These are phyloP conservation scores for Meandrina meandrites DNA, from an alignment of 92 coral and sea anemone species.

Conservation along the genomic window DNA sequence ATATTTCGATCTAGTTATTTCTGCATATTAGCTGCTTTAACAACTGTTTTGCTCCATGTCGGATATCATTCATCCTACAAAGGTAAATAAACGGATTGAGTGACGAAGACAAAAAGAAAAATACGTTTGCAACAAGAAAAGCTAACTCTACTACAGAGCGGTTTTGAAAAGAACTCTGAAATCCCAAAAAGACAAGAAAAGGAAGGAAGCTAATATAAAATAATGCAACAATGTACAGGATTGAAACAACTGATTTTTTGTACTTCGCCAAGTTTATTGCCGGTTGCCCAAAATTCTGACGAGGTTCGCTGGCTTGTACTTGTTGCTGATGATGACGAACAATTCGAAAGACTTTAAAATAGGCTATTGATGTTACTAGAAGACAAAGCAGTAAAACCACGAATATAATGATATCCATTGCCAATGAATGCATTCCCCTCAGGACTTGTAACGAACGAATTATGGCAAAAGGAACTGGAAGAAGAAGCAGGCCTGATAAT, in stretches of 20 bases:
- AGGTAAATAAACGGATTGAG: too few relatives aligned
- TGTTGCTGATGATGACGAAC: conserved; percentile 50
- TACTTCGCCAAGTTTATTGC: conserved; percentile 6
- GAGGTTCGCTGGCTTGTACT: neutral
- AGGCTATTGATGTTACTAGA: conserved; percentile 25
- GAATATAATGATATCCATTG: neutral
- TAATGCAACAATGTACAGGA: neutral
- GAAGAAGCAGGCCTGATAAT: neutral
- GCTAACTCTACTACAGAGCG: neutral
- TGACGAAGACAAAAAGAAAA: conserved; percentile 1
- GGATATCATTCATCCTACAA: conserved; percentile 18
- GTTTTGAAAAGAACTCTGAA: neutral
- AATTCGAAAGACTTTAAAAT: conserved; percentile 50
- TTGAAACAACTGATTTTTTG: conserved; percentile 13
- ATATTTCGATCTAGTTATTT: too few relatives aligned
- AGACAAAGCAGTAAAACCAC: conserved; percentile 34
- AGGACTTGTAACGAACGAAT: neutral
- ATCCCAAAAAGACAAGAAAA: neutral
- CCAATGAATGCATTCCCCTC: neutral
- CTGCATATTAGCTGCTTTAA: neutral
- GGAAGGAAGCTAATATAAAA: conserved; percentile 7
- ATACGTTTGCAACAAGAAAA: neutral
- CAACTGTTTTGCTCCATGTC: neutral
- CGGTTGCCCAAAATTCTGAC: conserved; percentile 21
- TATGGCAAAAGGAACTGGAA: neutral